Conservation (phyloP, 1,140 invertebrate species). For the Copidosoma floridanum region DNA sequence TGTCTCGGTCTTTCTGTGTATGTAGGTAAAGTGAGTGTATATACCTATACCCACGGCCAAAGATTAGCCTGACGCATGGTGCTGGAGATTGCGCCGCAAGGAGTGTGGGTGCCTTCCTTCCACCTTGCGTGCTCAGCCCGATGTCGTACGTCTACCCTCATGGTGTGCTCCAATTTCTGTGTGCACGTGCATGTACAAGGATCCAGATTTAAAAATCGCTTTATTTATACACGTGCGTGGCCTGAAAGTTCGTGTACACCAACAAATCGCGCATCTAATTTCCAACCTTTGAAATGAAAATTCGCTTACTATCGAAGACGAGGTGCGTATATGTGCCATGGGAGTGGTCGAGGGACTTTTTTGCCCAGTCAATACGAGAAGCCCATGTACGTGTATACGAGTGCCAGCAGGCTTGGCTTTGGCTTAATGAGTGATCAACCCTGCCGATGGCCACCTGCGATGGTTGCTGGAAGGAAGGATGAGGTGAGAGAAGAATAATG, state of each 20-base stretch:
- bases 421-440: conserved; percentile 20
- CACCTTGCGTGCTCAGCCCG: too few relatives aligned
- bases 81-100: conserved; percentile 38
- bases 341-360: conserved; percentile 26
- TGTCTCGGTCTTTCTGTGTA: too few relatives aligned
- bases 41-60: too few relatives aligned
- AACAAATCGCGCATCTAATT: too few relatives aligned
- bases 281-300: not conserved
- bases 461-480: conserved; percentile 8
- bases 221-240: too few relatives aligned
- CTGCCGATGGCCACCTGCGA: conserved; percentile 22
- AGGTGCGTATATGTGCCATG: conserved; percentile 7
- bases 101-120: too few relatives aligned
- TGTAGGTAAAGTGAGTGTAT: too few relatives aligned
- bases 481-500: too few relatives aligned
- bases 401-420: too few relatives aligned
- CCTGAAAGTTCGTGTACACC: too few relatives aligned
- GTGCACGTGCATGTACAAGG: too few relatives aligned
- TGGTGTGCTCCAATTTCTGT: too few relatives aligned
- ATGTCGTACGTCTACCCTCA: conserved; percentile 41
- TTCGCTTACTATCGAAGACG: not conserved
- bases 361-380: not conserved
- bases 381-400: not conserved
- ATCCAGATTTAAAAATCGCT: not conserved
- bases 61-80: conserved; percentile 49